Conservation (phyloP, 2,113 vertebrate species). For the Daubentonia madagascariensis region DNA sequence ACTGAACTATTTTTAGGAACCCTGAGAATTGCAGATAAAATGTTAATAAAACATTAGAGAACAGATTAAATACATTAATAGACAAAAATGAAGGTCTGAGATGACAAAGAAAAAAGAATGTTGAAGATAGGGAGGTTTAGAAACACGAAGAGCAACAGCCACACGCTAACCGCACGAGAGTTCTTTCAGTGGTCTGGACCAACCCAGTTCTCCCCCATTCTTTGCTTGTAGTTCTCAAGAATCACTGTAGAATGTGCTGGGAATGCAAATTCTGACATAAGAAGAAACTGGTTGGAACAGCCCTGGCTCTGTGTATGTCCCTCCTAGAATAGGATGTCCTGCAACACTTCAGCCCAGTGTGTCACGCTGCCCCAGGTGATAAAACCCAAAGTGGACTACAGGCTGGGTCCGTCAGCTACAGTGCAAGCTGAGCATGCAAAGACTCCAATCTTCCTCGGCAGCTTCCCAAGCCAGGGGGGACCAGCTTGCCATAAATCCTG, state of each 20-base stretch:
- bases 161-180: not conserved
- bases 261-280: too few relatives aligned
- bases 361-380: not conserved
- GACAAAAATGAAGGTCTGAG: not conserved
- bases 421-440: not conserved
- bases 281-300: not conserved
- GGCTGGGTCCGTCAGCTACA: not conserved
- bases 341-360: not conserved
- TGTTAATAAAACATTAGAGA: not conserved
- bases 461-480: not conserved
- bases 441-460: not conserved
- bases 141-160: not conserved
- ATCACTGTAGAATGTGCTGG: not conserved
- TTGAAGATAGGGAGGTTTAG: accelerated
- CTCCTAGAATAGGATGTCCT: not conserved
- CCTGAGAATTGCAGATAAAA: not conserved
- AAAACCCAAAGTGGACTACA: not conserved
- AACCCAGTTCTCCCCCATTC: not conserved
- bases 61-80: not conserved
- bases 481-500: too few relatives aligned
- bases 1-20: not conserved
- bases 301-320: not conserved
- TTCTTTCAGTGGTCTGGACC: accelerated
- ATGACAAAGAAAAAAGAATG: not conserved
- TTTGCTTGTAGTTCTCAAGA: not conserved